Conservation (phyloP, 2,888 invertebrate genomes). For the Adelphocoris suturalis region DNA sequence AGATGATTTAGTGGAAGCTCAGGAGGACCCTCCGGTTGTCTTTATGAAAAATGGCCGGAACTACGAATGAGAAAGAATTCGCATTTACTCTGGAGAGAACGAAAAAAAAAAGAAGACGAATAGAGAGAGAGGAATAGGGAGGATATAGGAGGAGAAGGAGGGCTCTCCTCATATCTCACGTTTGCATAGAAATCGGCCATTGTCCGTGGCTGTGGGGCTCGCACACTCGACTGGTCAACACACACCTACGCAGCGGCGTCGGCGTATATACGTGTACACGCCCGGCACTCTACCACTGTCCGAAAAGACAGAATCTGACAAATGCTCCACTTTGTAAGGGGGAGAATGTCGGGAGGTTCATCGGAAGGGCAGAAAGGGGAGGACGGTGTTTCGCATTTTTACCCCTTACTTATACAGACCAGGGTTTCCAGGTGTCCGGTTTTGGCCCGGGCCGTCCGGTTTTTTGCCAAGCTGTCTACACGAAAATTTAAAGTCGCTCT, state of each 20-base stretch:
- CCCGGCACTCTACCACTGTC: slow-evolving; percentile 10
- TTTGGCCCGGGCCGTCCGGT: no score
- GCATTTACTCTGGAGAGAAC: neutral
- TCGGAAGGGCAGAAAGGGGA: neutral
- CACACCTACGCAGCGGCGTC: neutral
- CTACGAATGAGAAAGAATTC: slow-evolving; percentile 43
- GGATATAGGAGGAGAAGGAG: neutral
- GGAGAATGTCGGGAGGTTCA: neutral
- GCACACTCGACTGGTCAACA: neutral
- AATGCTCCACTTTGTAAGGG: slow-evolving; percentile 24
- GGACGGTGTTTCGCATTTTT: neutral
- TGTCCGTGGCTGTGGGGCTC: slow-evolving; percentile 17
- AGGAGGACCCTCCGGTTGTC: slow-evolving; percentile 44
- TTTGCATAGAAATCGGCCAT: slow-evolving; percentile 60
- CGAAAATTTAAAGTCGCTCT: no score
- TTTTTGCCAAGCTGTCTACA: no score
- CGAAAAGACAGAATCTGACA: slow-evolving; percentile 22
- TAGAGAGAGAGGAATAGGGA: neutral
- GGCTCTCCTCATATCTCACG: slow-evolving; percentile 45
- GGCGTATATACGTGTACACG: neutral
- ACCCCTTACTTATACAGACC: neutral
- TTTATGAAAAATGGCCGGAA: slow-evolving; percentile 61
- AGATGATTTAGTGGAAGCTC: slow-evolving; percentile 41
- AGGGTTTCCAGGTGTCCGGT: neutral
- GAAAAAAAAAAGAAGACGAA: neutral